Conservation (phyloP, 2,113 vertebrate genomes). For the Anarhynchus alexandrinus region DNA sequence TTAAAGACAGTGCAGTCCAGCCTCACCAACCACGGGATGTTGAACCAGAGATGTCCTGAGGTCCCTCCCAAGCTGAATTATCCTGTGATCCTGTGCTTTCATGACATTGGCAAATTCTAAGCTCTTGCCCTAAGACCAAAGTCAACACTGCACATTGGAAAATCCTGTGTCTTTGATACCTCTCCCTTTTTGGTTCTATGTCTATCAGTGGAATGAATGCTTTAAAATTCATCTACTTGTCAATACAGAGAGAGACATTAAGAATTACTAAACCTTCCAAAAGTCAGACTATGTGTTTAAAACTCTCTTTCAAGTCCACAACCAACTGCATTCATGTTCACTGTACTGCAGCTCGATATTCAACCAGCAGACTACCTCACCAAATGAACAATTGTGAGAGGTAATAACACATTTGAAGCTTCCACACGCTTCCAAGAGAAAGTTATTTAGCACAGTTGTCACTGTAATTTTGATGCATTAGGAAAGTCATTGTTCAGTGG, state of each 20-base stretch:
- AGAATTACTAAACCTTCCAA: background rate
- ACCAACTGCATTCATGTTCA: background rate
- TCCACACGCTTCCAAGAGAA: conserved; percentile 46
- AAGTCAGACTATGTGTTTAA: background rate
- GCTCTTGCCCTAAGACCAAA: background rate
- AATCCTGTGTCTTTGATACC: background rate
- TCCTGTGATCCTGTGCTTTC: background rate
- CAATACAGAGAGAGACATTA: background rate
- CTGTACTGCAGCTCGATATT: background rate
- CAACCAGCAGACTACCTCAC: conserved; percentile 12
- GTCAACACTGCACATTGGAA: accelerated
- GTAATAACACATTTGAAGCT: conserved; percentile 49
- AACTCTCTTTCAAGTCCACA: background rate
- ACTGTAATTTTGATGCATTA: conserved; percentile 61
- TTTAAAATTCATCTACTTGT: background rate
- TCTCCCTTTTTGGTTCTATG: background rate
- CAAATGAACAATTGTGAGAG: conserved; percentile 42
- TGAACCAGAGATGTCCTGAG: background rate
- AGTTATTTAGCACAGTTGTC: conserved; percentile 51
- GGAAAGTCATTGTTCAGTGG: conserved; percentile 3
- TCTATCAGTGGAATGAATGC: background rate
- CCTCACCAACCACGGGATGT: background rate
- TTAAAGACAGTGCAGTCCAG: background rate
- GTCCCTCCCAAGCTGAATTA: background rate
- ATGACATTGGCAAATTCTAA: background rate